Conservation (phyloP, 2,113 vertebrate species). For the Microcebus jonahi region DNA sequence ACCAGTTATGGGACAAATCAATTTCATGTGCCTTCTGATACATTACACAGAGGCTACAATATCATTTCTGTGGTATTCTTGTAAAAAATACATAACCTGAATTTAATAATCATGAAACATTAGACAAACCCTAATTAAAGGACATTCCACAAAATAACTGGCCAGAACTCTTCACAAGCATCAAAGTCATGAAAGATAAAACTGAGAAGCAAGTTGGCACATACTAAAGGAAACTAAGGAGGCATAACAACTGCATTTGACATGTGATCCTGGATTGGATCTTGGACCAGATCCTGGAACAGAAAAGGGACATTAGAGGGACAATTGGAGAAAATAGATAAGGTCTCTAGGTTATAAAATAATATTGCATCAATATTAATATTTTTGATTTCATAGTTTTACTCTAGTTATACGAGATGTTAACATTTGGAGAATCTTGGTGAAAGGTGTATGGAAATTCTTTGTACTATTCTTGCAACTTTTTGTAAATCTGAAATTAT, state of each 20-base stretch:
- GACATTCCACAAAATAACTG: neutral
- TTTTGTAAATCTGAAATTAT: constrained; percentile 26
- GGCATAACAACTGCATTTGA: neutral
- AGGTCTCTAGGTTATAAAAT: neutral
- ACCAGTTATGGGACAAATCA: neutral
- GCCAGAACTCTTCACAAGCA: neutral
- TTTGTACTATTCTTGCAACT: neutral
- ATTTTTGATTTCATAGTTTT: neutral
- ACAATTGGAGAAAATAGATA: neutral
- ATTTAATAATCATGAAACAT: neutral
- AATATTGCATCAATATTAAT: neutral
- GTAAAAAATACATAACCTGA: neutral
- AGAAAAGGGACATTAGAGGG: neutral
- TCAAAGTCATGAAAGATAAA: neutral
- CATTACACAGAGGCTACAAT: neutral
- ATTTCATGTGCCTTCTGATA: neutral
- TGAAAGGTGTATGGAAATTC: neutral
- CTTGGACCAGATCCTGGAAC: neutral
- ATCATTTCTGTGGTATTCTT: neutral
- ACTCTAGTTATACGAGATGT: neutral
- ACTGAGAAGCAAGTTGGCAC: neutral
- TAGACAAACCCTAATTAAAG: neutral
- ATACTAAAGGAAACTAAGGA: neutral
- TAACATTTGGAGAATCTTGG: neutral
- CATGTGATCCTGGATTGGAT: neutral